Percentiles rank a stretch among this genome's conserved stretches.
Evolutionary conservation across 2,113 vertebrate species (phyloP).

Genomic region (Heteronetta atricapilla): DNA sequence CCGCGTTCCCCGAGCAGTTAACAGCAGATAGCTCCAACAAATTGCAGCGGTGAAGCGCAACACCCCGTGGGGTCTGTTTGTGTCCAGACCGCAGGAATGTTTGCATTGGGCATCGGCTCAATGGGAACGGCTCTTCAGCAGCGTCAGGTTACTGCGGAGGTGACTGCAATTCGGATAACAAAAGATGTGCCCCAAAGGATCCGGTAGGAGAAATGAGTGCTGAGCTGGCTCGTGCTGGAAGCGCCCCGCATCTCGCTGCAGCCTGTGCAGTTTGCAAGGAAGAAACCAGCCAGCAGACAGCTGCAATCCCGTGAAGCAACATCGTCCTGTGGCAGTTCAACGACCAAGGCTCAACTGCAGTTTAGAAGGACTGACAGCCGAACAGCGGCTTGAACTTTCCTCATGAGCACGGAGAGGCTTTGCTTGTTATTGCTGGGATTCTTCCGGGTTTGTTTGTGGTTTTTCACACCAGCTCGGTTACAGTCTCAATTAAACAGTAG

Average conservation of each 20-base stretch:
- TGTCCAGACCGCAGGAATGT: slow-evolving; percentile 18
- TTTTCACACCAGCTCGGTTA: not conserved
- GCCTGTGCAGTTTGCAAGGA: not conserved
- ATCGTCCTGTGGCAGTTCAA: not conserved
- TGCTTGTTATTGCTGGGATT: not conserved
- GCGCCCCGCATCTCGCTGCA: not conserved
- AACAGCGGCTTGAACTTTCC: not conserved
- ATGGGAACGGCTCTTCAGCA: slow-evolving; percentile 36
- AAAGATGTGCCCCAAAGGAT: slow-evolving; percentile 33
- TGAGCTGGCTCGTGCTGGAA: not conserved
- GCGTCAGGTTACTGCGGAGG: slow-evolving; percentile 13
- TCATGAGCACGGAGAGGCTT: not conserved
- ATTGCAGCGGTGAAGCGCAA: slow-evolving; percentile 23
- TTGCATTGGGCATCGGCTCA: slow-evolving; percentile 53
- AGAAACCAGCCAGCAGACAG: not conserved
- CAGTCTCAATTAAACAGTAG: not conserved
- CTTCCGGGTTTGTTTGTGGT: not conserved
- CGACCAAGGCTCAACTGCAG: not conserved
- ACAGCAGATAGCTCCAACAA: not conserved
- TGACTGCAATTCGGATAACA: not conserved
- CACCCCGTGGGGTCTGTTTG: not conserved
- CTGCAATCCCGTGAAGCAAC: not conserved
- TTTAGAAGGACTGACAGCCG: not conserved
- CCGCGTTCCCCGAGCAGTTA: not conserved
- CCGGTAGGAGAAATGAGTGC: not conserved